phyloP scores from a whole-genome alignment of 2,888 invertebrate genomes.

The Sinohyriopsis cumingii region DNA sequence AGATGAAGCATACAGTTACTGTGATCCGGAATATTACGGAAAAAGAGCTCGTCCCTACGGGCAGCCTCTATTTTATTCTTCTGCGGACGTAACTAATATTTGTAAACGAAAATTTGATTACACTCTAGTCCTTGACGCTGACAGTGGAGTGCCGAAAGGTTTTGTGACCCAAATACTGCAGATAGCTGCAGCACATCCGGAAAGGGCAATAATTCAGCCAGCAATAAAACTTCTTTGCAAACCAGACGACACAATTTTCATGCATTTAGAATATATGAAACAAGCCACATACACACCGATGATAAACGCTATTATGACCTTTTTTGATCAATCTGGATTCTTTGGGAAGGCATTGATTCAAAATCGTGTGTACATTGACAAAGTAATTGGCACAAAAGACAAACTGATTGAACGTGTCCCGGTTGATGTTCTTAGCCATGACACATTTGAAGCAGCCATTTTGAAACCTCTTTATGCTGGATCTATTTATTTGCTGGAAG shows the following conservation, averaged over 20 bases:
- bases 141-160: conserved; percentile 41
- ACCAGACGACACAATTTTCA: conserved; percentile 45
- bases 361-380: conserved; percentile 48
- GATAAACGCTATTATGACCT: conserved; percentile 38
- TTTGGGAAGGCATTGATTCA: conserved; percentile 54
- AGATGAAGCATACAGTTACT: conserved; percentile 39
- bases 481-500: conserved; percentile 41
- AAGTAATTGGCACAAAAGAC: conserved; percentile 39
- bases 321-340: conserved; percentile 48
- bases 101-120: conserved; percentile 39
- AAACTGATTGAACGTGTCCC: conserved; percentile 49
- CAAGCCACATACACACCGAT: conserved; percentile 47
- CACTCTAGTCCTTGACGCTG: conserved; percentile 50
- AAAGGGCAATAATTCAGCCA: conserved; percentile 52
- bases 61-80: conserved; percentile 43
- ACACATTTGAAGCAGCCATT: conserved; percentile 54
- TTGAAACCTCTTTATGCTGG: conserved; percentile 45
- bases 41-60: conserved; percentile 45
- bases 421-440: conserved; percentile 56
- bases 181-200: conserved; percentile 49
- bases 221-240: conserved; percentile 40
- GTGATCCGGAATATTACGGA: conserved; percentile 49
- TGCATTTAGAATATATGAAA: conserved; percentile 49
- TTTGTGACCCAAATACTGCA: conserved; percentile 7
- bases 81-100: conserved; percentile 45